Evolutionary conservation across 2,113 vertebrate genomes (phyloP).

Genomic region (Capreolus pygargus): DNA sequence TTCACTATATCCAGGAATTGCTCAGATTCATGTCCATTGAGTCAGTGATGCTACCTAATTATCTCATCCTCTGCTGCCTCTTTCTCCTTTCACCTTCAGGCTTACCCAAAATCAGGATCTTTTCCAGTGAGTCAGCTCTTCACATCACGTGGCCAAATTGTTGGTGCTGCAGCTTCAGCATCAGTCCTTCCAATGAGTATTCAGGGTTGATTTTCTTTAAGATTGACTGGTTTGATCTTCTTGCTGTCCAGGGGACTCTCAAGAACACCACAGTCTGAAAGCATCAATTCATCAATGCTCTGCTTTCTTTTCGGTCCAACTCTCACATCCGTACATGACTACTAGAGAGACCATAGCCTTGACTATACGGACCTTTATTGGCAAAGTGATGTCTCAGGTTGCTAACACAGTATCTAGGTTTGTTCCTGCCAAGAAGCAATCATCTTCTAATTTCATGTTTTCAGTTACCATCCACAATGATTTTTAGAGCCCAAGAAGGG

Average conservation of each 20-base stretch:
- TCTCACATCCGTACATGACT: background rate
- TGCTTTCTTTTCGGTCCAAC: background rate
- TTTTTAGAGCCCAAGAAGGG: background rate
- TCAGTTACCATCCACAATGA: background rate
- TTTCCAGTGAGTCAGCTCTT: background rate
- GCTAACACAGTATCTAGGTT: background rate
- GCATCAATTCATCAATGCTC: background rate
- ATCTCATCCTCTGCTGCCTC: background rate
- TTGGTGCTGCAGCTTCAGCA: background rate
- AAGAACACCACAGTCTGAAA: too few relatives aligned
- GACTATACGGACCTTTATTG: fast-evolving
- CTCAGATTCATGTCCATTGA: background rate
- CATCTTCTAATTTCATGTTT: background rate
- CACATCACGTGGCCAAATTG: background rate
- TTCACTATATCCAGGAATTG: background rate
- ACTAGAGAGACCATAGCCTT: too few relatives aligned
- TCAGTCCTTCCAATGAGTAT: background rate
- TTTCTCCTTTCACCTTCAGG: background rate
- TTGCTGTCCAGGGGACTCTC: too few relatives aligned
- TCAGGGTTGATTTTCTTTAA: background rate
- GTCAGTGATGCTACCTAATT: background rate
- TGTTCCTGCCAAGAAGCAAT: background rate
- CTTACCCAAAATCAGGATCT: background rate
- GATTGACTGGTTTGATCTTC: background rate
- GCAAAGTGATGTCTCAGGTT: background rate